Conservation (phyloP, 2,888 invertebrate genomes). For the Diplazon laetatorius region DNA sequence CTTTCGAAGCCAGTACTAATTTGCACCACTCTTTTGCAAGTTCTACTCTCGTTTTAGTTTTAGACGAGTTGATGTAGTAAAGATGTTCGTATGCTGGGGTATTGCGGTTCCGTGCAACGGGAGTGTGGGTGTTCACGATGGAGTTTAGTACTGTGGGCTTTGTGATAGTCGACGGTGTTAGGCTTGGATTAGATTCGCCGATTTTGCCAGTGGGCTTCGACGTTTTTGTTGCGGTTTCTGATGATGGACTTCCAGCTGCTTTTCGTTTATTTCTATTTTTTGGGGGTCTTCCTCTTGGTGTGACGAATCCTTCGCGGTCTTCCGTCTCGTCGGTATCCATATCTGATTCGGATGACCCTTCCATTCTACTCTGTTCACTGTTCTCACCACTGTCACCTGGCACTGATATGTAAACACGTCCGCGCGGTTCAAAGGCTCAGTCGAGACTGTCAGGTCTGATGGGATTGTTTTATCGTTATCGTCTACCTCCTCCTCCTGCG, state of each 20-base stretch:
- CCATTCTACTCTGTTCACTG: too few species aligned
- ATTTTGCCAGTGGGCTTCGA: neutral
- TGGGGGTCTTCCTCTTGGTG: constrained; percentile 6
- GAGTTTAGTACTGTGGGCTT: neutral
- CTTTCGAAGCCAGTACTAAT: neutral
- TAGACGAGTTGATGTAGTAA: neutral
- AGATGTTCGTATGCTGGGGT: neutral
- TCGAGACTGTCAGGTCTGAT: too few species aligned
- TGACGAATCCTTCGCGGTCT: neutral
- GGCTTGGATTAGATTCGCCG: neutral
- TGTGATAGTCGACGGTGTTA: neutral
- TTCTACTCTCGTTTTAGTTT: constrained; percentile 14
- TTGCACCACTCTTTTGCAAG: neutral
- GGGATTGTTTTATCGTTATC: too few species aligned
- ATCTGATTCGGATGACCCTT: too few species aligned
- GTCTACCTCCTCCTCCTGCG: too few species aligned
- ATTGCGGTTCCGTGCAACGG: neutral
- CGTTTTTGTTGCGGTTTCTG: neutral
- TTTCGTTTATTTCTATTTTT: constrained; percentile 5
- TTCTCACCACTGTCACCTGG: too few species aligned
- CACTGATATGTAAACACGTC: constrained; percentile 7
- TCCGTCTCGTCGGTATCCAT: neutral
- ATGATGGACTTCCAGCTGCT: neutral
- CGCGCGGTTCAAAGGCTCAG: neutral
- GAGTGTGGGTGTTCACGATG: neutral